Evolutionary conservation across 2,113 vertebrate species (phyloP).

Genomic region (Agapornis roseicollis): DNA sequence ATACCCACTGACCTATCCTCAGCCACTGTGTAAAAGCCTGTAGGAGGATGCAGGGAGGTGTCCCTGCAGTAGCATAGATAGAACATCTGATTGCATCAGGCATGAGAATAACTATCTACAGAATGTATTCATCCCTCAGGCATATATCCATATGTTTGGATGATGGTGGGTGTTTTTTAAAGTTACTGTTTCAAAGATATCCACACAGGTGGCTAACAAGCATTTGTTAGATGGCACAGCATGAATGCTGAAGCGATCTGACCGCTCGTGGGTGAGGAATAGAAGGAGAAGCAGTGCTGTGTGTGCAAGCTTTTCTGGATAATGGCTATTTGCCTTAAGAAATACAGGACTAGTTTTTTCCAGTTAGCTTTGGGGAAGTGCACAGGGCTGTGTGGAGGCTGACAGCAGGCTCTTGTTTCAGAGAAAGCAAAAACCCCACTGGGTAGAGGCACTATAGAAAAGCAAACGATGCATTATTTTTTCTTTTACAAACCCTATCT

Average conservation of each 20-base stretch:
- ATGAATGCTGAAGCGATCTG: slow-evolving; percentile 2
- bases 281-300: neutral
- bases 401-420: neutral
- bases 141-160: slow-evolving; percentile 53
- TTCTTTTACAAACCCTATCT: neutral
- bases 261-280: neutral
- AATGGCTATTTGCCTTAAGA: neutral
- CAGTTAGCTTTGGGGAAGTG: neutral
- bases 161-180: slow-evolving; percentile 60
- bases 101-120: slow-evolving; percentile 9
- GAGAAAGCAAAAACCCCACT: neutral
- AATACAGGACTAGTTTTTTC: neutral
- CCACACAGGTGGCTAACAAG: slow-evolving; percentile 49
- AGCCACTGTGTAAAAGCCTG: neutral
- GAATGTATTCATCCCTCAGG: slow-evolving; percentile 45
- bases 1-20: neutral
- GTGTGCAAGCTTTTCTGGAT: neutral
- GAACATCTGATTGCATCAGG: neutral
- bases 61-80: neutral
- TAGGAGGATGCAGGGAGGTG: neutral
- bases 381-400: neutral
- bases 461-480: neutral
- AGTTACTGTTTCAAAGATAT: slow-evolving; percentile 56
- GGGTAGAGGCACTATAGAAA: neutral
- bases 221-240: slow-evolving; percentile 39